Conservation (phyloP, 2,113 vertebrate genomes). For the Rattus rattus region DNA sequence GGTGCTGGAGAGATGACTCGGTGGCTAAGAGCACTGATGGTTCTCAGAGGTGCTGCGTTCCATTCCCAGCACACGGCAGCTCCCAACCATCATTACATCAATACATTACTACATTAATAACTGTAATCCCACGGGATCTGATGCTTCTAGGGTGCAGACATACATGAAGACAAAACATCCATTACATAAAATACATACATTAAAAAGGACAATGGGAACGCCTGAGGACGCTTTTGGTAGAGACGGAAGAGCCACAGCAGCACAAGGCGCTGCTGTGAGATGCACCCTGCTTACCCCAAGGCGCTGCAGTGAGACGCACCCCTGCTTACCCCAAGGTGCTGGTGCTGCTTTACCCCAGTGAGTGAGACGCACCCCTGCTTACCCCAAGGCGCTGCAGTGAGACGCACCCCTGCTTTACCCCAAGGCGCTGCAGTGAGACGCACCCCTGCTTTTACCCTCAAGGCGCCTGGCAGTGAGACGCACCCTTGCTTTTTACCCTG, state of each 20-base stretch:
- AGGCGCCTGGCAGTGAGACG: too few relatives aligned
- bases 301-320: neutral
- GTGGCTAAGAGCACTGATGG: neutral
- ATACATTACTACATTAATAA: neutral
- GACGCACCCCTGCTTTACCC: too few relatives aligned
- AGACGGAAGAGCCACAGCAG: neutral
- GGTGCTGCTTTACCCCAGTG: too few relatives aligned
- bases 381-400: too few relatives aligned
- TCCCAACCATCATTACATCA: neutral
- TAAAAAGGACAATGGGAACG: neutral
- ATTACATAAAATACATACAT: neutral
- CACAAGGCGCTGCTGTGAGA: accelerated
- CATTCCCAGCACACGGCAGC: neutral
- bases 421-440: too few relatives aligned
- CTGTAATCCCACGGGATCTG: neutral
- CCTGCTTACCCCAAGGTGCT: slow-evolving; percentile 79
- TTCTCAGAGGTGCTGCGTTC: neutral
- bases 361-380: too few relatives aligned
- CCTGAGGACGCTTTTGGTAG: neutral
- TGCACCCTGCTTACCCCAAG: too few relatives aligned
- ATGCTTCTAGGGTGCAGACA: neutral
- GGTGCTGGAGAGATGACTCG: neutral
- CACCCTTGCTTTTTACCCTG: too few relatives aligned
- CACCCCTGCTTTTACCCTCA: neutral
- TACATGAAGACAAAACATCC: neutral